Evolutionary conservation across 2,888 invertebrate genomes (phyloP), one percentile per base, ranked within the genome.

Genomic region (Meloe dianella): DNA sequence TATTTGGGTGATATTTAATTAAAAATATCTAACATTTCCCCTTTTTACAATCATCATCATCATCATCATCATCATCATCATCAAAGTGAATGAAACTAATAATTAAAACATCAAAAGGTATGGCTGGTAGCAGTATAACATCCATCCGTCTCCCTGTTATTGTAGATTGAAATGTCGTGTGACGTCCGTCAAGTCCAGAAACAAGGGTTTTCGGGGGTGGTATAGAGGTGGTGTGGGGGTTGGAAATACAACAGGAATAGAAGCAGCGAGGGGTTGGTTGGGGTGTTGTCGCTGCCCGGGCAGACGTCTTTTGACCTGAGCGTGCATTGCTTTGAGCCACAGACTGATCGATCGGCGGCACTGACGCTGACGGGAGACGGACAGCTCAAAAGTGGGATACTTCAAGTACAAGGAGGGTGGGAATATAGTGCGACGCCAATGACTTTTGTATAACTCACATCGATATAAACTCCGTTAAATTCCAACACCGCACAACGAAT

Each of bases 261-360:
- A 32, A 35, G 35, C 59, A 32, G 14, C 57, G 47, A 66, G 77
- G 69, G 74, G 71, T 70, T 68, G 41, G 35, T 35, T 35, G 70
- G 77, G 76, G 77, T 77, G 79, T 78, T 78, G 79, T 78, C 80
- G 82, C 75, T 75, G 82, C 84, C 83, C 83, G 83, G 83, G 83
- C 83, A 83, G 83, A 83, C 83, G 83, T 83, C 83, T 83, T 83
- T 83, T 83, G 83, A 83, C 83, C 82, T 82, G 82, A 78, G 82
- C 82, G 80, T 83, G 83, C 82, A 83, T 84, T 83, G 83, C 83
- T 83, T 83, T 83, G 83, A 83, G 83, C 83, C 82, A 83, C 83
- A 82, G 83, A 81, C 80, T 80, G 80, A 82, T 82, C 81, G 82
- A 82, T 83, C 83, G 82, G 80, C 79, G 81, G 81, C 81, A 78